Percentiles rank a stretch among this genome's conserved stretches.
Evolutionary conservation across 2,888 invertebrate genomes (phyloP).

Genomic region (Andricus quercusramuli): DNA sequence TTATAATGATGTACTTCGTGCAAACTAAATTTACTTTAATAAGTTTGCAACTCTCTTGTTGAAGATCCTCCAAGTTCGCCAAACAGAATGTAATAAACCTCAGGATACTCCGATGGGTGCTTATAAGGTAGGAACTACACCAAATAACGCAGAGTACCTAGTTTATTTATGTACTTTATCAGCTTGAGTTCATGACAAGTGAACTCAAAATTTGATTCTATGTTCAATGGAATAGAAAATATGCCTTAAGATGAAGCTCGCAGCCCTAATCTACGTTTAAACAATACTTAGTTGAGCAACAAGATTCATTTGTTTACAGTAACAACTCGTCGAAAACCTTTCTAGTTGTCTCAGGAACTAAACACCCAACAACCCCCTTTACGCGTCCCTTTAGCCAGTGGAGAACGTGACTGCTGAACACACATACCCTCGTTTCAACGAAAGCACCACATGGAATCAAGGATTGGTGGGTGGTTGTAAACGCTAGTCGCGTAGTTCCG

Average conservation of each 20-base stretch:
- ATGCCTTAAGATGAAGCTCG: background rate
- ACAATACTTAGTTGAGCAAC: background rate
- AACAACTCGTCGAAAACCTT: background rate
- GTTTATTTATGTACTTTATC: background rate
- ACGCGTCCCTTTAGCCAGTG: background rate
- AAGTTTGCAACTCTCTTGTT: constrained; percentile 8
- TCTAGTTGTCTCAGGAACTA: background rate
- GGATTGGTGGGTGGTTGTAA: constrained; percentile 32
- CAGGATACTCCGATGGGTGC: background rate
- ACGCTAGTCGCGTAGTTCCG: constrained; percentile 41
- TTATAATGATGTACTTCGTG: background rate
- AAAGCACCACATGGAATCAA: constrained; percentile 38
- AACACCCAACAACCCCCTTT: constrained; percentile 8
- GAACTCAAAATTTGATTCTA: background rate
- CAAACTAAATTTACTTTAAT: background rate
- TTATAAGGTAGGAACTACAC: background rate
- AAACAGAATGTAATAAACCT: constrained; percentile 9
- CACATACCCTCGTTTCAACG: background rate
- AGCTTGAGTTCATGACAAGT: background rate
- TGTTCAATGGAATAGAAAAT: background rate
- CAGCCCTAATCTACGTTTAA: background rate
- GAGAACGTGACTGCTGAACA: constrained; percentile 16
- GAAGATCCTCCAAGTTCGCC: background rate
- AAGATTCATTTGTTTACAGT: background rate
- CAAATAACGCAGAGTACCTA: background rate